Evolutionary conservation across 2,113 vertebrate genomes (phyloP).

Genomic region (Leptocoma aspasia): DNA sequence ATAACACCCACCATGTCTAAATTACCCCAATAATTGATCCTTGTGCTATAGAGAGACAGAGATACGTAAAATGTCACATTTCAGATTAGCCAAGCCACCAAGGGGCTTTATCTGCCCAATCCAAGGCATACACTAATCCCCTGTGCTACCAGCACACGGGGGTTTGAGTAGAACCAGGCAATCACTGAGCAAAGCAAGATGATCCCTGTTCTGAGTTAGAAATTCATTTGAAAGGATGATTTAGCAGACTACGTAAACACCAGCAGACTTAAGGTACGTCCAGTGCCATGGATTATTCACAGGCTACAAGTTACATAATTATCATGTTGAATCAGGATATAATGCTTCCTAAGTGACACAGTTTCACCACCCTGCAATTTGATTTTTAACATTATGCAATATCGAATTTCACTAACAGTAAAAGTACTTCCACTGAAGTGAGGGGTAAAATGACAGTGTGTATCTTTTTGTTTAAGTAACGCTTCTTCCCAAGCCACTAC

Average conservation of each 20-base stretch:
- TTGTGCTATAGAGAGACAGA: not conserved
- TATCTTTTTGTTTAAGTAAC: not conserved
- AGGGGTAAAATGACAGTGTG: fast-evolving
- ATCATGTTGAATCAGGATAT: not conserved
- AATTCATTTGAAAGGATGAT: not conserved
- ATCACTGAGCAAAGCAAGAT: not conserved
- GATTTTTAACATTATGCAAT: not conserved
- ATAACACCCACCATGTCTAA: not conserved
- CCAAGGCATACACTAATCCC: not conserved
- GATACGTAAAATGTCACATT: not conserved
- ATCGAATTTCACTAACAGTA: not conserved
- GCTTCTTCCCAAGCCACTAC: not conserved
- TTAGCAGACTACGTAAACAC: not conserved
- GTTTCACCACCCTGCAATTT: not conserved
- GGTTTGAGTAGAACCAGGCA: not conserved
- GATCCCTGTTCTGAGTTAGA: not conserved
- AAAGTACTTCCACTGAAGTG: not conserved
- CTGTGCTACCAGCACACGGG: not conserved
- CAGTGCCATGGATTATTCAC: not conserved
- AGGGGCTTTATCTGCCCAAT: not conserved
- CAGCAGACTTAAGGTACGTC: not conserved
- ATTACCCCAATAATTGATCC: not conserved
- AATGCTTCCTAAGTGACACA: not conserved
- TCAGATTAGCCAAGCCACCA: not conserved
- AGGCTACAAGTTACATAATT: not conserved